Conservation (phyloP, 2,888 invertebrate species). For the Listrodromus nycthemerus region DNA sequence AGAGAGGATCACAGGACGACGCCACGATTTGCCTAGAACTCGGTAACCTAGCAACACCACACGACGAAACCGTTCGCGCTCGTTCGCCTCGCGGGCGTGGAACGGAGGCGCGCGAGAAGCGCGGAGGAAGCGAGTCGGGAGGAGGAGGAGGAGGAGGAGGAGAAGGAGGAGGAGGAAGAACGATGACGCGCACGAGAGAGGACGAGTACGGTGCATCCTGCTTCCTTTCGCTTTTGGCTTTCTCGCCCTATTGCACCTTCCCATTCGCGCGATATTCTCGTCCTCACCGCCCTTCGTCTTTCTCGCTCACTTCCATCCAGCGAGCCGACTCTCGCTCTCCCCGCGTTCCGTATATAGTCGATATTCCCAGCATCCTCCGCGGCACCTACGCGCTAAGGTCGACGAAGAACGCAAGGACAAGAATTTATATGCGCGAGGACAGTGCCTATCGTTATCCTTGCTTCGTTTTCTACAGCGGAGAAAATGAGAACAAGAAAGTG, state of each 20-base stretch:
- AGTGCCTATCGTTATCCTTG: slow-evolving; percentile 17
- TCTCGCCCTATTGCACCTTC: slow-evolving; percentile 23
- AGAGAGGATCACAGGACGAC: slow-evolving; percentile 52
- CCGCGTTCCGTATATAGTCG: slow-evolving; percentile 40
- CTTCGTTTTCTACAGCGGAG: background rate
- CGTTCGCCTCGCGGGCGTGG: slow-evolving; percentile 17
- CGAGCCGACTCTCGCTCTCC: slow-evolving; percentile 60
- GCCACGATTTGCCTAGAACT: slow-evolving; percentile 67
- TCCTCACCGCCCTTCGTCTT: background rate
- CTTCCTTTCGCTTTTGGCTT: slow-evolving; percentile 65
- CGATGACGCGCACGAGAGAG: slow-evolving; percentile 1
- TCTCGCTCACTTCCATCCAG: slow-evolving; percentile 9
- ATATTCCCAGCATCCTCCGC: slow-evolving; percentile 52
- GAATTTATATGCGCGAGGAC: slow-evolving; percentile 59
- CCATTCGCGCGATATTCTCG: slow-evolving; percentile 35
- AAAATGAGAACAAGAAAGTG: slow-evolving; percentile 6
- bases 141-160: background rate
- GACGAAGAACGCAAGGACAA: slow-evolving; percentile 32
- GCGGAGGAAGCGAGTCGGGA: slow-evolving; percentile 15
- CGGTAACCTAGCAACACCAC: slow-evolving; percentile 68
- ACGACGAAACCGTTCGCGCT: slow-evolving; percentile 28
- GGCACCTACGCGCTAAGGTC: slow-evolving; percentile 42
- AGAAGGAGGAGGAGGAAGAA: background rate
- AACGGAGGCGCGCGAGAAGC: slow-evolving; percentile 18
- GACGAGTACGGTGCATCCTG: slow-evolving; percentile 38